phyloP scores from a whole-genome alignment of 2,888 invertebrate species.

The Gastracanthus pulcherrimus region DNA sequence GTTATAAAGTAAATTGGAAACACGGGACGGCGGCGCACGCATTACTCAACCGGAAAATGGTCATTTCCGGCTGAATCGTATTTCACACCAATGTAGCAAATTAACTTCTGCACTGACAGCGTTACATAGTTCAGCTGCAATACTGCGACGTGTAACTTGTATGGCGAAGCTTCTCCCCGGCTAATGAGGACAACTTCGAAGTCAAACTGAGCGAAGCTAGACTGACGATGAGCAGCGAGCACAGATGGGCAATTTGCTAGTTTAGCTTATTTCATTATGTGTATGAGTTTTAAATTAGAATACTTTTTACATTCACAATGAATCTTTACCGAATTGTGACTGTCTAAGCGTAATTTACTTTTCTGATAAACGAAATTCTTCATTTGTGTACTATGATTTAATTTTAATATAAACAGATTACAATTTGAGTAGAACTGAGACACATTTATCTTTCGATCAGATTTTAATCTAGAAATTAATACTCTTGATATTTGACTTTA shows the following conservation, averaged over 20 bases:
- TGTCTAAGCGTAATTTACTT: no score
- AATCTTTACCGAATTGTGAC: no score
- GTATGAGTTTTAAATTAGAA: not conserved
- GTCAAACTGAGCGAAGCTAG: not conserved
- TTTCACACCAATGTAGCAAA: not conserved
- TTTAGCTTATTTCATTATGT: not conserved
- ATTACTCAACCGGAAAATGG: not conserved
- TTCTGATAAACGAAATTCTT: no score
- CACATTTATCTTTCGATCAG: no score
- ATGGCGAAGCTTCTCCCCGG: not conserved
- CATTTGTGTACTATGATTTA: no score
- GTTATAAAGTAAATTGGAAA: not conserved
- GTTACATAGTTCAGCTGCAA: not conserved
- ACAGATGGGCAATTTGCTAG: not conserved
- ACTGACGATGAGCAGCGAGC: not conserved
- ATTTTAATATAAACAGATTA: no score
- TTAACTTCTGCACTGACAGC: not conserved
- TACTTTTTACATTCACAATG: no score
- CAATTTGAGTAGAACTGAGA: no score
- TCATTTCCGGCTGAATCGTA: not conserved
- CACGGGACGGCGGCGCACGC: not conserved
- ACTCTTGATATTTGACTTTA: no score
- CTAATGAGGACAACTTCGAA: not conserved
- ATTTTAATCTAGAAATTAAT: no score
- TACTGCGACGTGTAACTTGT: not conserved